Evolutionary conservation across 2,888 invertebrate species (phyloP).

Genomic region (Byasa hedistus): DNA sequence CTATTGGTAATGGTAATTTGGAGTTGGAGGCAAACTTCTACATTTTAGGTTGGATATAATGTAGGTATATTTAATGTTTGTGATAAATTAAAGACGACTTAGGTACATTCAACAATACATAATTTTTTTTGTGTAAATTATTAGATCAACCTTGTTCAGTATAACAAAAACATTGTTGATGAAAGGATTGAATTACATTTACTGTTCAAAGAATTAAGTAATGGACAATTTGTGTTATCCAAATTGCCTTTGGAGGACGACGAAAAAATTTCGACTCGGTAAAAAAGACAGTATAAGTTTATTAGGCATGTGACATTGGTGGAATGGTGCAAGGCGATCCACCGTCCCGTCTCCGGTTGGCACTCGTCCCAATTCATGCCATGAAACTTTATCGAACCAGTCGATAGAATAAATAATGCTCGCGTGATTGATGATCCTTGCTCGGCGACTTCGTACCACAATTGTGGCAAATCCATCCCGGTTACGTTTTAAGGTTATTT

Average conservation of each 20-base stretch:
- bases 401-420: slow-evolving; percentile 72
- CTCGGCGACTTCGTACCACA: slow-evolving; percentile 41
- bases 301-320: slow-evolving; percentile 47
- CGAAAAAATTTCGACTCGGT: slow-evolving; percentile 19
- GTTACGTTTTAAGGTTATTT: slow-evolving; percentile 31
- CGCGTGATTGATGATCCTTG: slow-evolving; percentile 67
- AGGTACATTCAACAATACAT: no score
- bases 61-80: no score
- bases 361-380: slow-evolving; percentile 53
- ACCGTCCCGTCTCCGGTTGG: slow-evolving; percentile 57
- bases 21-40: no score
- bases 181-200: not conserved
- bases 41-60: no score
- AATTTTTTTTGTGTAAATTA: not conserved
- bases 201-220: not conserved
- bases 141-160: not conserved
- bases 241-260: slow-evolving; percentile 17
- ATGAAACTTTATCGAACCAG: slow-evolving; percentile 48
- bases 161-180: slow-evolving; percentile 1
- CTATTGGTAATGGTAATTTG: no score
- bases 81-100: no score
- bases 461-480: slow-evolving; percentile 37
- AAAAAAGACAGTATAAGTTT: slow-evolving; percentile 29
- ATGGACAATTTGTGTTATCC: slow-evolving; percentile 8
- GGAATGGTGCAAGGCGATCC: slow-evolving; percentile 38